Evolutionary conservation across 2,888 invertebrate genomes (phyloP).

Genomic region (Scaptomyza flava): DNA sequence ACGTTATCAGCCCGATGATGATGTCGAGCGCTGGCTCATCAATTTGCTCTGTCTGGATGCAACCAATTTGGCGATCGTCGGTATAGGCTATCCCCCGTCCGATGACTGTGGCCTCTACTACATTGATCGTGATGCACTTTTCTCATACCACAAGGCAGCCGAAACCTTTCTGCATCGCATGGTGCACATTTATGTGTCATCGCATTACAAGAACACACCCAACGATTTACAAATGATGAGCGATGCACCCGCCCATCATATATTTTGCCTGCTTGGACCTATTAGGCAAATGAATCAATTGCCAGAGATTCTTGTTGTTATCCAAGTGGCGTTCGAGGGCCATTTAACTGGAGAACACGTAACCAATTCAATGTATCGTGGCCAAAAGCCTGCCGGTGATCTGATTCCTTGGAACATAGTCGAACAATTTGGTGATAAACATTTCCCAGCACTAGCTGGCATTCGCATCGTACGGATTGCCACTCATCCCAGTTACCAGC

Average conservation of each 20-base stretch:
- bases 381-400: constrained; percentile 97
- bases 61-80: constrained; percentile 87
- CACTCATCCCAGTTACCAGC: constrained; percentile 98
- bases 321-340: constrained; percentile 93
- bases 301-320: constrained; percentile 96
- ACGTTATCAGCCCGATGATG: constrained; percentile 94
- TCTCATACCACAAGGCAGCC: constrained; percentile 97
- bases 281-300: constrained; percentile 90
- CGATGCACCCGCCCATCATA: constrained; percentile 98
- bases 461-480: constrained; percentile 98
- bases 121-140: constrained; percentile 95
- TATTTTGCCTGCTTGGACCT: constrained; percentile 97
- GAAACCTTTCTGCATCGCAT: constrained; percentile 96
- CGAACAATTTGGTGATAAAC: constrained; percentile 97
- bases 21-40: constrained; percentile 96
- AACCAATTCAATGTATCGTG: constrained; percentile 91
- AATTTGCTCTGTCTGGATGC: constrained; percentile 96
- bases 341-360: constrained; percentile 89
- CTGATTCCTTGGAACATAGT: constrained; percentile 99
- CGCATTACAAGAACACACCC: constrained; percentile 99
- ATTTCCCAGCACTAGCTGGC: constrained; percentile 95
- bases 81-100: constrained; percentile 94
- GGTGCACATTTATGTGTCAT: constrained; percentile 97
- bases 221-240: constrained; percentile 99
- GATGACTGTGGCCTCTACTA: constrained; percentile 94